Evolutionary conservation across 2,797 vertebrate genomes (phyloP), one percentile per base, ranked within the genome.

Genomic region (Rhynchotus rufescens): DNA sequence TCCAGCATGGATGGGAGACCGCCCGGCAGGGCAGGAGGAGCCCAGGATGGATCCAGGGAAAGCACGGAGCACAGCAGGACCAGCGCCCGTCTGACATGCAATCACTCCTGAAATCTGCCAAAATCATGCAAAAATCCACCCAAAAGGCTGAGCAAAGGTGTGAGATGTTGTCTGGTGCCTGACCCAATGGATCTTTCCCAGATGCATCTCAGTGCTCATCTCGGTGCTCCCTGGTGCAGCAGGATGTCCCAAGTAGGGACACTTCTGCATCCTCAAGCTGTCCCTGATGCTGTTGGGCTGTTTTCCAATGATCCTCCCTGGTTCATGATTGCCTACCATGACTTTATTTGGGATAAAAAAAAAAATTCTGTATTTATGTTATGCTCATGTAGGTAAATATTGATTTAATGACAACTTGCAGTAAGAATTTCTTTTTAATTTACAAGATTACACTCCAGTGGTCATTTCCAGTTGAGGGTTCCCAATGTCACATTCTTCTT

Each of bases 1-100:
- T 95, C 84, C 91, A 90, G 64, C 89, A 91, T 68, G 1, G 94
- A 47, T 67, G 79, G 79, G 86, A 95, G 95, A 82, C 77, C 1
- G 5, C 81, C 76, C 0, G 2, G 56, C 73, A 80, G 68, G 72
- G 42, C 45, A 22, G n/a, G 60, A 54, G 73, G 4, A 14, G 76
- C 72, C 85, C 86, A 61, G 3, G 3, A 60, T 44, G 79, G 61
- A 52, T 1, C 34, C 0, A 0, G 76, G 36, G 3, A 15, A 75
- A 28, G 9, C 6, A 5, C 2, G 36, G 7, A 71, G 25, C 26
- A 47, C 26, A 23, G n/a, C 59, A 6, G 23, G 51, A 56, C 19
- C 65, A 59, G 16, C 4, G 10, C 64, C 22, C 2, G 0, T 4
- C 7, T 47, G 64, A 22, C 47, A 49, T 12, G 45, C 42, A n/a